These are phyloP conservation scores for Listrodromus nycthemerus DNA, from an alignment of 2,888 invertebrate genomes.

Conservation along the genomic window DNA sequence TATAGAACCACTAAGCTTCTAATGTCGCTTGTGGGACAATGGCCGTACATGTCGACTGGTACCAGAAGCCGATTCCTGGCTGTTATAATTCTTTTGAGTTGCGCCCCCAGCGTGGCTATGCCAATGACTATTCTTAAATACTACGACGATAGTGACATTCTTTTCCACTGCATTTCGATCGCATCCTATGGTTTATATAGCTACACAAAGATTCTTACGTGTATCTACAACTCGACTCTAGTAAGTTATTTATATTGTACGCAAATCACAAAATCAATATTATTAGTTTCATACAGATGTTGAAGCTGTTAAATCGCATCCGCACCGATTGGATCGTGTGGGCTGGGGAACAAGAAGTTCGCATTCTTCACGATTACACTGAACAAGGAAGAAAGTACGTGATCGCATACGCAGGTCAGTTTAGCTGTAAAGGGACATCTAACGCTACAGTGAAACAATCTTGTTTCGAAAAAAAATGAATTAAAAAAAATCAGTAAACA, in stretches of 20 bases:
- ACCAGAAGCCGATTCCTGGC: conserved; percentile 8
- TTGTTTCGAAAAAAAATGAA: no score
- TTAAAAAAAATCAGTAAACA: no score
- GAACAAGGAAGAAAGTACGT: conserved; percentile 34
- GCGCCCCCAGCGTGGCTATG: conserved; percentile 34
- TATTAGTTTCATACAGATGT: conserved; percentile 29
- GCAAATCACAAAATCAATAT: no score
- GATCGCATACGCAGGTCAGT: conserved; percentile 45
- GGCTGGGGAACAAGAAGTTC: conserved; percentile 25
- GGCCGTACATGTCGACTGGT: conserved; percentile 50
- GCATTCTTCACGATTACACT: conserved; percentile 50
- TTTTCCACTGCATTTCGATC: conserved; percentile 26
- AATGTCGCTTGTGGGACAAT: conserved; percentile 42
- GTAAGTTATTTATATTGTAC: no score
- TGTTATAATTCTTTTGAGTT: conserved; percentile 20
- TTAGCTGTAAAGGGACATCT: no score
- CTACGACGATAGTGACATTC: conserved; percentile 22
- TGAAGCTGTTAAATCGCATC: conserved; percentile 36
- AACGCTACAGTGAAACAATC: no score
- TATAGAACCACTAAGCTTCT: conserved; percentile 54
- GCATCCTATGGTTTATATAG: no score
- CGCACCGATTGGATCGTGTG: conserved; percentile 38
- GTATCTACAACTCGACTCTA: no score
- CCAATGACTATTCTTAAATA: conserved; percentile 15
- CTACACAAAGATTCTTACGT: no score